Evolutionary conservation across 1,140 invertebrate species (phyloP).

Genomic region (Euwallacea similis): DNA sequence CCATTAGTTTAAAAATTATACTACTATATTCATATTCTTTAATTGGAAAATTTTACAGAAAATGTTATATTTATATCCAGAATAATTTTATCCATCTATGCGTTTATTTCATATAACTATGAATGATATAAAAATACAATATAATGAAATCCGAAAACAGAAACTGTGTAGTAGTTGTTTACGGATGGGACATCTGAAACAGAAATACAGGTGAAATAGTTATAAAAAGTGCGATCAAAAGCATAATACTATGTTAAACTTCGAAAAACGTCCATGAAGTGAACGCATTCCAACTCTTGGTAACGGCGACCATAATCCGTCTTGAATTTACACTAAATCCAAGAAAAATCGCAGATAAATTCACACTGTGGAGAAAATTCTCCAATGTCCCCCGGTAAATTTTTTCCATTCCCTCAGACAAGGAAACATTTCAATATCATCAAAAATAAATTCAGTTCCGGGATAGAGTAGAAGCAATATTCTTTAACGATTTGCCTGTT

Average conservation of each 20-base stretch:
- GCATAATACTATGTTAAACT: neutral
- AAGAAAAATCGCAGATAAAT: no score
- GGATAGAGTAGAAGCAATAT: no score
- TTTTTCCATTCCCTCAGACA: no score
- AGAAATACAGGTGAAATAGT: neutral
- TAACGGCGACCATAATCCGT: no score
- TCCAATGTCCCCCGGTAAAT: no score
- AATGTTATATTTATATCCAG: neutral
- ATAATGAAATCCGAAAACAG: neutral
- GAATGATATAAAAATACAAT: neutral
- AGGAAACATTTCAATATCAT: no score
- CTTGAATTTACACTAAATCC: no score
- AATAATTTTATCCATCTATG: neutral
- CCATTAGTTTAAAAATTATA: neutral
- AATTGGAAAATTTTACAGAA: no score
- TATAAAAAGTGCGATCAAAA: constrained; percentile 8
- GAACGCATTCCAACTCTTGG: no score
- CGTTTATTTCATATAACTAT: neutral
- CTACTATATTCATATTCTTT: neutral
- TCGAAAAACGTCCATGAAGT: neutral
- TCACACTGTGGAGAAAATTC: no score
- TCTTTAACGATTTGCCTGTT: no score
- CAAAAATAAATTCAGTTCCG: no score
- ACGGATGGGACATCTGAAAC: neutral
- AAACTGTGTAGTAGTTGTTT: neutral